Evolutionary conservation across 2,113 vertebrate species (phyloP), one percentile per base, ranked within the genome.

Genomic region (Chrysochloris asiatica): DNA sequence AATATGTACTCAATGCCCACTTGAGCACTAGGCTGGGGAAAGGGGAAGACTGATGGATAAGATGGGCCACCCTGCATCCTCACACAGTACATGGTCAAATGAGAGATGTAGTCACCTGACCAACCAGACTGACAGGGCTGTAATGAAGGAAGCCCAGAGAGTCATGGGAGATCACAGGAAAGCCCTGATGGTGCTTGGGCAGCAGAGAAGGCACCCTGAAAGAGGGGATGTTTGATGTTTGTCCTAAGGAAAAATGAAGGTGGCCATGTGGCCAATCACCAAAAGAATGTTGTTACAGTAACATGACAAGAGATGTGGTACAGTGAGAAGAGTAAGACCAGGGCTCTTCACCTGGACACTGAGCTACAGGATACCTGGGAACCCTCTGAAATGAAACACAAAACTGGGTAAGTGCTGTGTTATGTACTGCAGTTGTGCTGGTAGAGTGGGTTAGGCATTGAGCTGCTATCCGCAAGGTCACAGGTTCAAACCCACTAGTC

Each of bases 41-140:
- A 33, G 7, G 50, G n/a, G 4, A 0, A 41, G 0, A 33, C n/a
- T 28, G 9, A 17, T 7, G 21, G 50, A 24, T 28, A 59, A 22
- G 47, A 19, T 4, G 3, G 26, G 80, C 14, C 43, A 80, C 6
- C 50, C n/a, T 30, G 56, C 9, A 21, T 6, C 8, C n/a, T 75
- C 50, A 28, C 13, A 14, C 14, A 21, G 81, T 22, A 52, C 73
- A 1, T 0, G 6, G 24, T 38, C 89, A 87, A 13, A 54, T 12
- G 38, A 10, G 24, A 38, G 17, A 78, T 19, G 45, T 17, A 24
- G 1, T 36, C 41, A 8, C 19, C 80, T 26, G 43, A 65, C 73
- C 28, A 56, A 2, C 28, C 82, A 61, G 45, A 48, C n/a, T 30
- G 67, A 47, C 0, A 26, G 19, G 47, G 22, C 24, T 28, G 24